phyloP scores from a whole-genome alignment of 2,113 vertebrate species.

The Lonchura striata region DNA sequence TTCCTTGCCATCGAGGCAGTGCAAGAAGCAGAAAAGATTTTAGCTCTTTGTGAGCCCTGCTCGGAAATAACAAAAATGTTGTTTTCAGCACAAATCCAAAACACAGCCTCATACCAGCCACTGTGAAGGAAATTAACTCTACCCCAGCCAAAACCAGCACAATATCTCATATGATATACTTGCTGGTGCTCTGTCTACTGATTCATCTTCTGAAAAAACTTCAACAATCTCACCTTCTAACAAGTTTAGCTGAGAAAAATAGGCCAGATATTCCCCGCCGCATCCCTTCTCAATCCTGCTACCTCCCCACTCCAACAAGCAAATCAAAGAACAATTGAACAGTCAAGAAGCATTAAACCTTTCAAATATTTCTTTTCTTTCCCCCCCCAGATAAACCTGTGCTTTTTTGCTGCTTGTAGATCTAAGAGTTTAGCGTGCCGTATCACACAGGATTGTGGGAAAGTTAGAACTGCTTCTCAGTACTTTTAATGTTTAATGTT shows the following conservation, averaged over 20 bases:
- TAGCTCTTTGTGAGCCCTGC: not conserved
- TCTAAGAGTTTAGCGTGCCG: not conserved
- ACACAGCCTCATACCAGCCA: no score
- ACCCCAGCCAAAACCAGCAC: not conserved
- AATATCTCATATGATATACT: not conserved
- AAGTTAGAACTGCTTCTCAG: not conserved
- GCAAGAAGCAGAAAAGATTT: not conserved
- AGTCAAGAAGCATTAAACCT: not conserved
- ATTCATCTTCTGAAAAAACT: not conserved
- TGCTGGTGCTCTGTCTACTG: not conserved
- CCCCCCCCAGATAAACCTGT: accelerated
- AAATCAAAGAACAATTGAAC: not conserved
- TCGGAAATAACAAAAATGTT: not conserved
- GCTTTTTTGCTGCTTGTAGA: not conserved
- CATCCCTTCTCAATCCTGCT: not conserved
- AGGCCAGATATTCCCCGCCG: not conserved
- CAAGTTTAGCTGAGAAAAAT: not conserved
- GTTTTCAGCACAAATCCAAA: not conserved
- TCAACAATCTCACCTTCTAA: not conserved
- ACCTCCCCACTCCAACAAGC: not conserved
- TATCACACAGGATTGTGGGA: not conserved
- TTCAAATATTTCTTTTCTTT: not conserved
- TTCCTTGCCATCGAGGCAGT: accelerated
- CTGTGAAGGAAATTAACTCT: not conserved
- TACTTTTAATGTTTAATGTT: not conserved